Evolutionary conservation across 1,140 invertebrate genomes (phyloP), one percentile per base, ranked within the genome.

Genomic region (Brachionus asplanchnoidis): DNA sequence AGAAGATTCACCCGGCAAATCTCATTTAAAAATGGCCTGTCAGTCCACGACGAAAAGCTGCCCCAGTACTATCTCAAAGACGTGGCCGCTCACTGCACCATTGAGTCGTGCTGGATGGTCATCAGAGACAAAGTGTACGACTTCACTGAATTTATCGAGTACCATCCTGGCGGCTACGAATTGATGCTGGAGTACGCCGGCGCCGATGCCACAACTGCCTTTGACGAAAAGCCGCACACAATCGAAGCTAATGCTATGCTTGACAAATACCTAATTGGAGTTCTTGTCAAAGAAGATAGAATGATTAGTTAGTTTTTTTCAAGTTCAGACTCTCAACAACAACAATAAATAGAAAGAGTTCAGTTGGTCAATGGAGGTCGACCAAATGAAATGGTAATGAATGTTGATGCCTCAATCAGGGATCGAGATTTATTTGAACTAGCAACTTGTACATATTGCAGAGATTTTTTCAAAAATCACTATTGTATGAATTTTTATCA

Each of bases 131-230:
- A 86, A 73, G 88, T 88, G 0, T 88, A 88, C 79, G 88, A 88
- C 79, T 86, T 88, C 56, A 88, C 88, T 5, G 77, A 85, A n/a
- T 88, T 88, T 85, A 75, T 87, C 0, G 36, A 68, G 28, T 88
- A 94, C 91, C 95, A 97, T 90, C 95, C 95, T 0, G 95, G 95
- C 36, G 95, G 95, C 3, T 91, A 92, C 2, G 95, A 96, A 32
- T 91, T 96, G 1, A 91, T 97, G 46, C 87, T 95, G 85, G 95
- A 97, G 86, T 92, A 95, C 87, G 95, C 94, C 0, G 95, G 95
- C 1, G 91, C 93, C 5, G 95, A 97, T 88, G 95, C 82, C 6
- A 84, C 82, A 0, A 84, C 36, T 20, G 82, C 82, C 9, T 84
- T 84, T 20, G 46, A 46, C n/a, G 82, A 84, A 20, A 84, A 84